Base-by-base conservation (phyloP, 2,888 invertebrate genomes). In the Cheilosia variabilis region DNA sequence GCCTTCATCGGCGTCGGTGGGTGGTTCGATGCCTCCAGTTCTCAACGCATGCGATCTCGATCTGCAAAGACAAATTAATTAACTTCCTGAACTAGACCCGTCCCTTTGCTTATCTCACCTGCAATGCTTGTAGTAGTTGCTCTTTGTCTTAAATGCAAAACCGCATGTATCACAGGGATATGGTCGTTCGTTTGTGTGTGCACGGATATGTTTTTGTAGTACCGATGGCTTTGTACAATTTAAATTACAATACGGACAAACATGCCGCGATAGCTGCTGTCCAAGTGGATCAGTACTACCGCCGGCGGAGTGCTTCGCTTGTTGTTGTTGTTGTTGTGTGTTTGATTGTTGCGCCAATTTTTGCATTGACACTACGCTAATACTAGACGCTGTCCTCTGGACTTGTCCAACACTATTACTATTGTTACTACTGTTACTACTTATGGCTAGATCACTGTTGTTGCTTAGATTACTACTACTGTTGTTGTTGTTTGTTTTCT, bases 211-310 rank as follows among this genome's bases (percentile, higher is more conserved):
- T 93, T 98, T 98, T 92, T 97, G 96, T 87, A 98, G 94, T 88
- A 98, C 98, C 91, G 97, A 98, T 79, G 98, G 98, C 93, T 98
- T 98, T 89, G 97, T 96, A 93, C 97, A 98, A 88, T 95, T 95
- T 91, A 97, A 93, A 92, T 96, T 96, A 93, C 98, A 98, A 92
- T 96, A 97, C 13, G 96, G 95, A 91, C 98, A 98, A 88, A 96
- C 94, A 93, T 97, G 95, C 88, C 96, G 96, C 9, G 86, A 86
- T 17, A 55, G 24, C 31, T 81, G 87, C 60, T 73, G 88, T 47
- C 76, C 80, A 27, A 76, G 37, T 43, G 80, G 19, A 68, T 71
- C 80, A 34, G 75, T 57, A 45, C 58, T 77, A 24, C 68, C 60
- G 22, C 65, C 62, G 72, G 45, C 45, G 24, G 63, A 43, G 62